Percentiles rank a stretch among this genome's conserved stretches.
Conservation (phyloP, 2,888 invertebrate species). For the Eupithecia dodoneata region DNA sequence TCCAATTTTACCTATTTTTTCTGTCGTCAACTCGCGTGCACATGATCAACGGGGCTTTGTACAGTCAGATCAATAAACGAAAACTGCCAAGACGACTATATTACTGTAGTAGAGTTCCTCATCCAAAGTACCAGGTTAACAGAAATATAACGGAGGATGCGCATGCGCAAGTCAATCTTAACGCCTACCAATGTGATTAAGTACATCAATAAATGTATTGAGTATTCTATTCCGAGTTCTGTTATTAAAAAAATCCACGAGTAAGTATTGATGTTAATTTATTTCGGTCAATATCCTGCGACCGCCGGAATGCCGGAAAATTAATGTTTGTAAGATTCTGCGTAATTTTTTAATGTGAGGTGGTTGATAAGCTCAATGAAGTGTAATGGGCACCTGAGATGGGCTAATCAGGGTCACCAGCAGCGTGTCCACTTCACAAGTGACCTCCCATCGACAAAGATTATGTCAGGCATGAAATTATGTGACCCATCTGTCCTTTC, state of each 20-base stretch:
- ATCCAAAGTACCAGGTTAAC: too few species aligned
- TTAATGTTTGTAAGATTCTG: background rate
- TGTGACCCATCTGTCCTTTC: conserved; percentile 35
- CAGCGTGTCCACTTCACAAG: conserved; percentile 43
- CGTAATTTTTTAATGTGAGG: conserved; percentile 10
- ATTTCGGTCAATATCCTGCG: background rate
- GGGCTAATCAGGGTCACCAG: conserved; percentile 46
- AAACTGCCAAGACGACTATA: too few species aligned
- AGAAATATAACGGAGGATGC: too few species aligned
- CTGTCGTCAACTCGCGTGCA: too few species aligned
- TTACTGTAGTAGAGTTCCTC: too few species aligned
- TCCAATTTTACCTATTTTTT: too few species aligned
- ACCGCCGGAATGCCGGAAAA: background rate
- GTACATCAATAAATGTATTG: too few species aligned
- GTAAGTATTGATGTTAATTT: background rate
- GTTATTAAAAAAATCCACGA: background rate
- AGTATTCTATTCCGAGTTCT: background rate
- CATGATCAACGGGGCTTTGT: too few species aligned
- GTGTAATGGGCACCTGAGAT: conserved; percentile 45
- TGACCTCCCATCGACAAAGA: conserved; percentile 36
- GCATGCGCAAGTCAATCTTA: too few species aligned
- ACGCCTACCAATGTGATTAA: too few species aligned
- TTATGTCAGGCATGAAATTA: conserved; percentile 38
- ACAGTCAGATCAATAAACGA: too few species aligned
- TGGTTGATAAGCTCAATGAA: conserved; percentile 40